Base-by-base conservation (phyloP, 1,140 invertebrate genomes). In the Pemphigus obesinymphae region DNA sequence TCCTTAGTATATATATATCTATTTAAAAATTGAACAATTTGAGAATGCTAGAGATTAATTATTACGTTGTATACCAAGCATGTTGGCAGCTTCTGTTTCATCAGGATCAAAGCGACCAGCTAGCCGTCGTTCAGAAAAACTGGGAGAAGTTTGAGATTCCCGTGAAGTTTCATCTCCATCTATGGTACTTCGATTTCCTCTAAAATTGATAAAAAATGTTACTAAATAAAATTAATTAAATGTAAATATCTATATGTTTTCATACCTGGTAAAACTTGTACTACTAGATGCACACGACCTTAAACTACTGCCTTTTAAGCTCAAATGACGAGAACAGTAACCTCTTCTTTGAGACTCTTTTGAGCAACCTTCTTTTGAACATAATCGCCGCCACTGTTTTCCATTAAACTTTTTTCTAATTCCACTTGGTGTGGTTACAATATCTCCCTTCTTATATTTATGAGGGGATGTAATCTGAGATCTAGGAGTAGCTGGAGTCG, bases 381-480 rank as follows among this genome's bases (percentile, higher is more conserved):
- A 98, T 55, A 99, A 90, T 85, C 97, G 90, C 83, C 97, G 90
- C 98, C 97, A 99, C 87, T 99, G 98, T 89, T 99, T 99, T 7
- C 98, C 98, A 89, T 99, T 99, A 87, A 97, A 99, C 89, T 99
- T 99, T 89, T 99, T 99, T 5, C 97, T 89, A 84, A 99, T 97
- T 83, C 97, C 97, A 86, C 95, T 97, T 66, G 96, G 95, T 68
- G 96, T 97, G 40, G 94, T 93, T 45, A 99, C 96, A 85, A 99
- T 95, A 88, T 99, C 97, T 83, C 97, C 98, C 89, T 99, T 99
- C 89, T 98, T 98, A 88, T 97, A 98, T 87, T 97, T 97, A 88
- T 96, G 95, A 86, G 95, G 95, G 82, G 96, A 96, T 84, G 94
- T 93, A 85, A 94, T 93, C 89, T 96, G 94, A 90, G 93, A 95